phyloP scores from a whole-genome alignment of 2,797 vertebrate species.

The Hephaestus fuliginosus region DNA sequence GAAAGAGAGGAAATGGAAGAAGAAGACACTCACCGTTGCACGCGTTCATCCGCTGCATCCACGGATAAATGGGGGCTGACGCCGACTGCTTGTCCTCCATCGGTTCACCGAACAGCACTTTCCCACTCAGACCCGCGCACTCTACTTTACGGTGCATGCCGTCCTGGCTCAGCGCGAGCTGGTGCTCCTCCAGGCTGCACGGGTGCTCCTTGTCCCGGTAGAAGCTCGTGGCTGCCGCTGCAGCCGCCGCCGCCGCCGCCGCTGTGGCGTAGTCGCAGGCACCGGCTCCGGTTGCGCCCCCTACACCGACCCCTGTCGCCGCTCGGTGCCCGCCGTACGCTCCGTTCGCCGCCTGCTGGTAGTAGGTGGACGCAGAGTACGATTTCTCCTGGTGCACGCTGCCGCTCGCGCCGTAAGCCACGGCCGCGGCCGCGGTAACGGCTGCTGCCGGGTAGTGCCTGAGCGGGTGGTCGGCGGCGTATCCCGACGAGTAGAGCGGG shows the following conservation, averaged over 20 bases:
- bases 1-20: constrained; percentile 37
- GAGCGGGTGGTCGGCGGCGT: constrained; percentile 93
- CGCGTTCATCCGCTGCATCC: constrained; percentile 97
- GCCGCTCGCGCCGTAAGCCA: constrained; percentile 84
- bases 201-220: constrained; percentile 94
- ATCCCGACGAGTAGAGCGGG: constrained; percentile 96
- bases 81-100: constrained; percentile 92
- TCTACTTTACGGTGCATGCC: constrained; percentile 90
- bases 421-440: constrained; percentile 89
- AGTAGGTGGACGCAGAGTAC: constrained; percentile 87
- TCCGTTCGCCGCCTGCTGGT: constrained; percentile 90
- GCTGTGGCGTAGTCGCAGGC: constrained; percentile 92
- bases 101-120: constrained; percentile 90
- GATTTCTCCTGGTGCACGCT: constrained; percentile 75
- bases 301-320: constrained; percentile 57
- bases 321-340: constrained; percentile 87
- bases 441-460: constrained; percentile 92
- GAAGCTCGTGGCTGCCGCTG: constrained; percentile 82
- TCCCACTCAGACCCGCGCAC: constrained; percentile 90
- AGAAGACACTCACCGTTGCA: constrained; percentile 92
- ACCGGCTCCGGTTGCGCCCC: constrained; percentile 75
- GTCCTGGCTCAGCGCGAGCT: constrained; percentile 88
- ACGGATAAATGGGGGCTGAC: constrained; percentile 89
- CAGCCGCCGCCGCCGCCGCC: constrained; percentile 69
- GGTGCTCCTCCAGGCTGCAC: constrained; percentile 89